Conservation (phyloP, 2,888 invertebrate species). For the Sceliomorpha sp. region DNA sequence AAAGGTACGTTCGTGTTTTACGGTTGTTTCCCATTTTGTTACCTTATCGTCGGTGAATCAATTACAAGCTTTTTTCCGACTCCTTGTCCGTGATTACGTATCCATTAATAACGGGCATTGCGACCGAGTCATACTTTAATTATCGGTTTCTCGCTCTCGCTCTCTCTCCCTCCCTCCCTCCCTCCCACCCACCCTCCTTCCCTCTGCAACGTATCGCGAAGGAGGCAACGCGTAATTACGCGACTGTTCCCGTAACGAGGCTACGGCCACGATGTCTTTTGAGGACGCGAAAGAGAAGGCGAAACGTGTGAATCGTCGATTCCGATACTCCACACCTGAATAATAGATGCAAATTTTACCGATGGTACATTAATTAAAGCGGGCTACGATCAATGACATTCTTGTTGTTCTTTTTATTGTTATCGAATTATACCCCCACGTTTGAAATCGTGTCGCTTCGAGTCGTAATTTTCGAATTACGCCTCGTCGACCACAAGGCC, state of each 20-base stretch:
- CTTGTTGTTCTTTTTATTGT: too few relatives aligned
- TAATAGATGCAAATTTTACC: constrained; percentile 21
- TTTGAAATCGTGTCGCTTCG: too few relatives aligned
- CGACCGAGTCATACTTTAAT: constrained; percentile 62
- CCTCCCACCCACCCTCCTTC: too few relatives aligned
- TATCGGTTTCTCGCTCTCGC: too few relatives aligned
- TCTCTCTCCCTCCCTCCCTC: too few relatives aligned
- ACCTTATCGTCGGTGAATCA: constrained; percentile 53
- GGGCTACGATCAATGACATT: too few relatives aligned
- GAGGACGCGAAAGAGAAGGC: constrained; percentile 40
- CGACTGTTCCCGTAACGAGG: constrained; percentile 44
- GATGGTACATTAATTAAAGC: constrained; percentile 1
- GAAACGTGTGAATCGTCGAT: constrained; percentile 32
- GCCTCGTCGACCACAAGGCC: too few relatives aligned
- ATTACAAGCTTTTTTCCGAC: constrained; percentile 49
- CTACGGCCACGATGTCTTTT: constrained; percentile 36
- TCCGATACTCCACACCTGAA: constrained; percentile 32
- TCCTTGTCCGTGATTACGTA: constrained; percentile 58
- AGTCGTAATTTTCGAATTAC: too few relatives aligned
- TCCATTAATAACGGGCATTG: constrained; percentile 61
- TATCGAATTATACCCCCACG: too few relatives aligned
- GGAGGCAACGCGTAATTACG: constrained; percentile 48
- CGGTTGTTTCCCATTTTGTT: constrained; percentile 46
- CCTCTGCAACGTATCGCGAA: constrained; percentile 43
- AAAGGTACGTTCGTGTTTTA: constrained; percentile 47